Percentiles rank a stretch among this genome's conserved stretches.
Evolutionary conservation across 2,113 vertebrate genomes (phyloP).

Genomic region (Agelaius phoeniceus): DNA sequence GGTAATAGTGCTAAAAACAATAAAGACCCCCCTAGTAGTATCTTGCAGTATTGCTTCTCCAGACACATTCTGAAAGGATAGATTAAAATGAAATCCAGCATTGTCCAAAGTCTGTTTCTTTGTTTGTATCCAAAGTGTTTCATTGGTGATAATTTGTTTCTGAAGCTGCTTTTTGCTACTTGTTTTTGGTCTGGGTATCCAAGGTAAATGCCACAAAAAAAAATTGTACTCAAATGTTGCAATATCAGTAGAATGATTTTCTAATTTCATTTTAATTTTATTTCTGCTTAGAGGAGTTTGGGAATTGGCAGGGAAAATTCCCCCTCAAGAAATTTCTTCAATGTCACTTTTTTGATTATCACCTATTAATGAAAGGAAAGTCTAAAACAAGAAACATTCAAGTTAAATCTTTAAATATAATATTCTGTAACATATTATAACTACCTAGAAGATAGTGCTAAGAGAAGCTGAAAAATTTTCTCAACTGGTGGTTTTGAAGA

Average conservation of each 20-base stretch:
- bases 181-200: neutral
- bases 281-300: neutral
- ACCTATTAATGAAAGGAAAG: neutral
- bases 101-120: neutral
- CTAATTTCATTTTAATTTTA: neutral
- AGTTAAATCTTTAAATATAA: neutral
- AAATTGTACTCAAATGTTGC: neutral
- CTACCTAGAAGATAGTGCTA: neutral
- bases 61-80: neutral
- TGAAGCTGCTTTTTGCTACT: neutral
- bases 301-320: neutral
- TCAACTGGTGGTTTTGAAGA: neutral
- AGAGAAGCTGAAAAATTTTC: neutral
- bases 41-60: neutral
- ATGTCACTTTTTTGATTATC: neutral
- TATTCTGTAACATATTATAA: neutral
- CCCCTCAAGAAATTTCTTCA: neutral
- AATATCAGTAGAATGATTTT: neutral
- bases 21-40: rapidly evolving
- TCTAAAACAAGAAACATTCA: neutral
- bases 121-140: neutral
- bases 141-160: neutral
- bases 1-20: neutral
- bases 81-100: neutral
- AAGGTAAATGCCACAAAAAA: neutral